A percentile compares a stretch with the other conserved stretches of the same genome.
Evolutionary conservation across 2,113 vertebrate genomes (phyloP).

Genomic region (Dendrocopos noguchii): DNA sequence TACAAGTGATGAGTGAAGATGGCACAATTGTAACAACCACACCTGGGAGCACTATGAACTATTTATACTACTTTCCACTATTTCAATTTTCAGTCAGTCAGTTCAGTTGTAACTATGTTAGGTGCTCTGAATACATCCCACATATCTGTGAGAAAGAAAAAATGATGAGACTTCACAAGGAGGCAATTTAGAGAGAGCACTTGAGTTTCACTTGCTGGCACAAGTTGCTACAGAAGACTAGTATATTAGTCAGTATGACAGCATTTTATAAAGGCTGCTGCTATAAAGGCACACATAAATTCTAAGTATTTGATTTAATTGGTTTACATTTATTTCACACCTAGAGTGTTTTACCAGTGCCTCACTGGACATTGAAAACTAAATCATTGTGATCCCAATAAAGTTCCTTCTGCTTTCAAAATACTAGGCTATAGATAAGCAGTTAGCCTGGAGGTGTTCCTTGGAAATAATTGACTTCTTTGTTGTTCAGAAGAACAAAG

Average conservation of each 20-base stretch:
- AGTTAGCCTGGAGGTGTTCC: background rate
- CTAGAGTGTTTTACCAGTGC: background rate
- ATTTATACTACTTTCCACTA: background rate
- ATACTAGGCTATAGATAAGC: background rate
- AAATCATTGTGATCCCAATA: background rate
- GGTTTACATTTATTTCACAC: background rate
- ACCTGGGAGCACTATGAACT: background rate
- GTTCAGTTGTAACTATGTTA: background rate
- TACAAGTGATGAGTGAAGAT: background rate
- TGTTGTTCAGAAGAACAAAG: background rate
- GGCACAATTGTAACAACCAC: rapidly evolving
- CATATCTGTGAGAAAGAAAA: background rate
- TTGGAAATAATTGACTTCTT: background rate
- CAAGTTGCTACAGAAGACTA: background rate
- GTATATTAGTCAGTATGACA: background rate
- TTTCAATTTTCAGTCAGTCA: background rate
- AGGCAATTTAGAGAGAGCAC: background rate
- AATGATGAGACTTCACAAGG: background rate
- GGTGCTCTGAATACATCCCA: background rate
- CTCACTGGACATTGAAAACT: background rate
- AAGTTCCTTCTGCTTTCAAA: background rate
- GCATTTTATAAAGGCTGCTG: background rate
- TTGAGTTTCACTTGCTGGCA: background rate
- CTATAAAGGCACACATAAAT: background rate
- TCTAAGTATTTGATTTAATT: background rate